A percentile compares a stretch with the other conserved stretches of the same genome.
Conservation (phyloP, 2,797 vertebrate species). For the Myripristis murdjan region DNA sequence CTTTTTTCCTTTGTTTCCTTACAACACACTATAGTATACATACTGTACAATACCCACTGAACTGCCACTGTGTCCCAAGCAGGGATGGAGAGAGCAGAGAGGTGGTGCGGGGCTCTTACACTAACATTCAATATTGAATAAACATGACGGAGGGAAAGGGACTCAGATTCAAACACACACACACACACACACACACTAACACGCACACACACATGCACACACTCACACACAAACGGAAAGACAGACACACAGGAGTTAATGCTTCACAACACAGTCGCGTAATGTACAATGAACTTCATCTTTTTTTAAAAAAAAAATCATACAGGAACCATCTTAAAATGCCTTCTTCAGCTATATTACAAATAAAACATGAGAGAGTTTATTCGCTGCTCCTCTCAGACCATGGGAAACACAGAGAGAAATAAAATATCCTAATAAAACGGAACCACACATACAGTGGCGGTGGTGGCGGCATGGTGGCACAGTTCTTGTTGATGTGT, state of each 20-base stretch:
- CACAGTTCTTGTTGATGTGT: slow-evolving; percentile 38
- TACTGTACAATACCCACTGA: slow-evolving; percentile 84
- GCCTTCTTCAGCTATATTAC: slow-evolving; percentile 74
- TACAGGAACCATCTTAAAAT: slow-evolving; percentile 56
- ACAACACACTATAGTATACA: slow-evolving; percentile 88
- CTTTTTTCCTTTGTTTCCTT: slow-evolving; percentile 80
- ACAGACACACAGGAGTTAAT: slow-evolving; percentile 83
- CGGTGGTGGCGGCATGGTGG: slow-evolving; percentile 35
- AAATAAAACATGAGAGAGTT: slow-evolving; percentile 68
- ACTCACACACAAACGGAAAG: slow-evolving; percentile 36
- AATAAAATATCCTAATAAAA: slow-evolving; percentile 60
- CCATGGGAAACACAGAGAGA: slow-evolving; percentile 59
- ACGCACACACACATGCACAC: slow-evolving; percentile 8
- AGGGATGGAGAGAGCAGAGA: slow-evolving; percentile 60
- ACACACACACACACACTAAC: slow-evolving; percentile 13
- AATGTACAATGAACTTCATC: slow-evolving; percentile 78
- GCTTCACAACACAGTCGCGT: slow-evolving; percentile 82
- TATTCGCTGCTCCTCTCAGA: slow-evolving; percentile 53
- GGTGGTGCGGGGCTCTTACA: slow-evolving; percentile 75
- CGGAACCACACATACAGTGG: slow-evolving; percentile 33
- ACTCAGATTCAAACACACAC: slow-evolving; percentile 31
- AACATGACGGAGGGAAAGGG: slow-evolving; percentile 42
- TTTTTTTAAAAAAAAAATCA: slow-evolving; percentile 51
- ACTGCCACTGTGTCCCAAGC: slow-evolving; percentile 56
- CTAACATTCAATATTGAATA: slow-evolving; percentile 85